These are phyloP conservation scores for Tenodera sinensis DNA, from an alignment of 2,888 invertebrate genomes.

Conservation along the genomic window DNA sequence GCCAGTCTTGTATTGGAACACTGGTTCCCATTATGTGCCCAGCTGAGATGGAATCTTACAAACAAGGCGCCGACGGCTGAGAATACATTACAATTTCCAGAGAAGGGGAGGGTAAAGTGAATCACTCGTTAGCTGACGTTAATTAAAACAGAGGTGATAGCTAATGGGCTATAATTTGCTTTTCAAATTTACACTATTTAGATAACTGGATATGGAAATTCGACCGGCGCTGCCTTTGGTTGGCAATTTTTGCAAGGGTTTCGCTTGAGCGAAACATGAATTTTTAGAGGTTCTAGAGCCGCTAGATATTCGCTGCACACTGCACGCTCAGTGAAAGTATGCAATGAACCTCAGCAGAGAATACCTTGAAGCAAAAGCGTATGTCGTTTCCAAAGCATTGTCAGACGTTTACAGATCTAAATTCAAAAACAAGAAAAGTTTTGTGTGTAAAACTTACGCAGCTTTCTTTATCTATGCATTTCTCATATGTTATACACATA, in stretches of 20 bases:
- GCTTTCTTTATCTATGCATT: no score
- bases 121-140: background rate
- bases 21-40: background rate
- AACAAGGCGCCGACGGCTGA: background rate
- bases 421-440: no score
- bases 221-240: background rate
- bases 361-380: no score
- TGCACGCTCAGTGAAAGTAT: no score
- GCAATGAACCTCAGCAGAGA: no score
- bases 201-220: background rate
- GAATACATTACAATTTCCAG: background rate
- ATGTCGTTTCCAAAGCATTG: no score
- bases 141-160: background rate
- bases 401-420: no score
- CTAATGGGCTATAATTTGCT: background rate
- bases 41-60: background rate
- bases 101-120: background rate
- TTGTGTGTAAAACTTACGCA: no score
- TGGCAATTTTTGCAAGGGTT: background rate
- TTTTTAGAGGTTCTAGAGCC: no score
- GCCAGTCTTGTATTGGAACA: background rate
- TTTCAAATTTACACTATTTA: background rate
- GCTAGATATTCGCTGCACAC: no score
- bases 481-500: no score
- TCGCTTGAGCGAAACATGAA: no score